Percentiles rank a stretch among this genome's conserved stretches.
Conservation (phyloP, 1,140 invertebrate genomes). For the Anoplophora glabripennis region DNA sequence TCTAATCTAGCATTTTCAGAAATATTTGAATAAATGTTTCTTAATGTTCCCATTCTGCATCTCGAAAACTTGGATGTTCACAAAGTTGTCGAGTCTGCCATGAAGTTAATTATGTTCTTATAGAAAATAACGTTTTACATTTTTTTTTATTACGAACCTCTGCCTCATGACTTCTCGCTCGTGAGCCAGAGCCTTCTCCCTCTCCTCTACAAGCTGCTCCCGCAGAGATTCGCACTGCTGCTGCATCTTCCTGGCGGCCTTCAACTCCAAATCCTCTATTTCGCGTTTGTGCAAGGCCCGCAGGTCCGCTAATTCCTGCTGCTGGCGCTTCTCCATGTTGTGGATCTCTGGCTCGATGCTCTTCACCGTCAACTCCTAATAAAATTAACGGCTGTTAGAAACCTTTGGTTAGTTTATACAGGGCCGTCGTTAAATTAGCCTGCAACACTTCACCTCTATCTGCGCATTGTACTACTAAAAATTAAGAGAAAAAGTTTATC, state of each 20-base stretch:
- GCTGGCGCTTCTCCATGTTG: conserved; percentile 61
- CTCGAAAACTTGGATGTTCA: no score
- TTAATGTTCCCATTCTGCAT: no score
- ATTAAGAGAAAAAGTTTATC: no score
- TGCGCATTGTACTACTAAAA: no score
- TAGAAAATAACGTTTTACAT: not conserved
- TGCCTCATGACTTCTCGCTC: conserved; percentile 53
- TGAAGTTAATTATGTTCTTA: no score
- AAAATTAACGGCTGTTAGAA: no score
- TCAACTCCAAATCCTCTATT: conserved; percentile 57
- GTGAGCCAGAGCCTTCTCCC: conserved; percentile 53
- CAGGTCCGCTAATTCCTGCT: conserved; percentile 59
- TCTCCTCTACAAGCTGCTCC: conserved; percentile 52
- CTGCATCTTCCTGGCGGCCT: conserved; percentile 54
- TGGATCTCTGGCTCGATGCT: conserved; percentile 70
- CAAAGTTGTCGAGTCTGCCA: no score
- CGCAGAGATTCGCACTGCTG: conserved; percentile 53
- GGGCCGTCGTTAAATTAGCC: no score
- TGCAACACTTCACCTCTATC: no score
- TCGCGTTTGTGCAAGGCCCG: conserved; percentile 59
- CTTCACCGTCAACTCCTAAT: conserved; percentile 67
- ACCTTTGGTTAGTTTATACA: no score
- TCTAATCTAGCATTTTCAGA: no score
- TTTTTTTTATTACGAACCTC: conserved; percentile 31
- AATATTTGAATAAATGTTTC: no score